phyloP scores from a whole-genome alignment of 2,797 vertebrate genomes.

The Malurus leucopterus region DNA sequence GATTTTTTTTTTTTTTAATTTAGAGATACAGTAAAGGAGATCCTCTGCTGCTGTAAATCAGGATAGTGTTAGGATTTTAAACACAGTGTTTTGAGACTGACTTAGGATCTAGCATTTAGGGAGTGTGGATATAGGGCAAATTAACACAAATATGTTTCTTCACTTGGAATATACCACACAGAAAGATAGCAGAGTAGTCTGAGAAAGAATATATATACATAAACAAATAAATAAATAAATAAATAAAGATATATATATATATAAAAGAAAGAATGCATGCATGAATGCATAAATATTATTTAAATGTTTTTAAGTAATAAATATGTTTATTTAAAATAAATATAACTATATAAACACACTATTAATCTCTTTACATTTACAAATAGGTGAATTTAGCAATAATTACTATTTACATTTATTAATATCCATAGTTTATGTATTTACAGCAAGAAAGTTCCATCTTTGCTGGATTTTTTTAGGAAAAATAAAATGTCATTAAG shows the following conservation, averaged over 20 bases:
- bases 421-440: not conserved
- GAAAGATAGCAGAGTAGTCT: not conserved
- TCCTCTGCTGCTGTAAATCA: not conserved
- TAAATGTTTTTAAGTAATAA: not conserved
- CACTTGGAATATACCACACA: not conserved
- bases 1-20: not conserved
- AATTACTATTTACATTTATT: not conserved
- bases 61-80: not conserved
- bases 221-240: too few species aligned
- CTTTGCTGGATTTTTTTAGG: accelerated
- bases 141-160: not conserved
- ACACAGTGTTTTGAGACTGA: not conserved
- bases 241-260: too few species aligned
- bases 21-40: not conserved
- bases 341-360: not conserved
- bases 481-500: not conserved
- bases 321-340: not conserved
- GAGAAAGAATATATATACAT: not conserved
- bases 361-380: not conserved
- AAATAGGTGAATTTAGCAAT: not conserved
- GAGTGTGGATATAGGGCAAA: not conserved
- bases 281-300: not conserved
- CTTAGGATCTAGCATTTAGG: not conserved
- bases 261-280: not conserved
- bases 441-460: not conserved